Evolutionary conservation across 2,888 invertebrate genomes (phyloP), one percentile per base, ranked within the genome.

Genomic region (Tridacna gigas): DNA sequence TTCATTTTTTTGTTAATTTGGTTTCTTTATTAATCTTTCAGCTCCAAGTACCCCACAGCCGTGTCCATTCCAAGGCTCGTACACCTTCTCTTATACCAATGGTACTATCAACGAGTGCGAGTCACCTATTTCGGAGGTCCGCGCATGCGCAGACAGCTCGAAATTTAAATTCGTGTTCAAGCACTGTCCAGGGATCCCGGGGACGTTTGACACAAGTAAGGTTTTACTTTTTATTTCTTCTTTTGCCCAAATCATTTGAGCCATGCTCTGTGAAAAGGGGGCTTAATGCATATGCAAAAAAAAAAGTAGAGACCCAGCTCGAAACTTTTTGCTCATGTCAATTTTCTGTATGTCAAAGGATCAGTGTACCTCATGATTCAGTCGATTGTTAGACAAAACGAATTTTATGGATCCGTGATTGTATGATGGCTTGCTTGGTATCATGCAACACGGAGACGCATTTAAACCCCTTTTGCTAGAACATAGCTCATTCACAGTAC

Each of bases 101-200:
- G 91, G 91, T 69, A 91, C 89, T 93, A 98, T 98, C 26, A 97
- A 98, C 94, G 98, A 77, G 56, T 87, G 87, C 63, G 97, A 97
- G 89, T 97, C 96, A 92, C 98, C 98, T 0, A 97, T 97, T 77
- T 98, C 98, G 73, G 97, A 97, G 90, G 97, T 98, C 91, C 98
- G 98, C 95, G 97, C 97, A 92, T 99, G 98, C 95, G 98, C 98
- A 0, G 98, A 98, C 95, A 97, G 98, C 93, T 98, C 98, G 88
- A 96, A 97, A 89, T 96, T 98, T 77, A 96, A 98, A 89, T 97
- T 99, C 93, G 97, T 97, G 95, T 98, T 98, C 95, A 98, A 98
- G 95, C 98, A 98, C 11, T 99, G 99, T 94, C 98, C 98, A 22
- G 98, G 98, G 22, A 84, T 91, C 48, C 89, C 89, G 1, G 89